Conservation (phyloP, 2,113 vertebrate species). For the Amazona guildingii region DNA sequence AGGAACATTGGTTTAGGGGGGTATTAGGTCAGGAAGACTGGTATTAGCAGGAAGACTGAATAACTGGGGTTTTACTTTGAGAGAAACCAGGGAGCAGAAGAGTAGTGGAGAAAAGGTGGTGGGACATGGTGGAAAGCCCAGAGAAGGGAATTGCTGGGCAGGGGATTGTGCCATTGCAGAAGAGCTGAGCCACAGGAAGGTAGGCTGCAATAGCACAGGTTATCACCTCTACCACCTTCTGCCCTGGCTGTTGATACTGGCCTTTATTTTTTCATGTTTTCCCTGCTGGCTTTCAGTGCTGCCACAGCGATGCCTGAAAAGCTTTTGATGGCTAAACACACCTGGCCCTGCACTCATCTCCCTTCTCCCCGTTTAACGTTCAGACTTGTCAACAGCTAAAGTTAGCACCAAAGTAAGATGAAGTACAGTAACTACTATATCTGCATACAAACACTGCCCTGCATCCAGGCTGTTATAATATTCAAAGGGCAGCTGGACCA, state of each 20-base stretch:
- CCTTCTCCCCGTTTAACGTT: background rate
- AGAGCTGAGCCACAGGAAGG: background rate
- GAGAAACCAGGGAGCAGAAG: background rate
- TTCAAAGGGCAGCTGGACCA: background rate
- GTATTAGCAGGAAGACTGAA: background rate
- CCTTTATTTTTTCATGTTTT: background rate
- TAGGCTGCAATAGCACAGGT: background rate
- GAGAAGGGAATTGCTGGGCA: background rate
- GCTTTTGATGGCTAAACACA: background rate
- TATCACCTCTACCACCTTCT: background rate
- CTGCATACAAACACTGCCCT: background rate
- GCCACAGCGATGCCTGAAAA: background rate
- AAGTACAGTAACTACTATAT: background rate
- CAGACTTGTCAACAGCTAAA: background rate
- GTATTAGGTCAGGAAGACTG: background rate
- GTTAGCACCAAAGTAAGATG: background rate
- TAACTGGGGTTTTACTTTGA: background rate
- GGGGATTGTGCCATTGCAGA: background rate
- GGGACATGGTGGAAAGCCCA: background rate
- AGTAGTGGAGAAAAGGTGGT: background rate
- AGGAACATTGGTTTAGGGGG: fast-evolving
- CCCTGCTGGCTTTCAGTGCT: background rate
- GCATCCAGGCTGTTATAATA: background rate
- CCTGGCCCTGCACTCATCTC: background rate
- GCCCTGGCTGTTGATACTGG: background rate